Conservation (phyloP, 2,797 vertebrate genomes). For the Cynodonichthys magdalenae region DNA sequence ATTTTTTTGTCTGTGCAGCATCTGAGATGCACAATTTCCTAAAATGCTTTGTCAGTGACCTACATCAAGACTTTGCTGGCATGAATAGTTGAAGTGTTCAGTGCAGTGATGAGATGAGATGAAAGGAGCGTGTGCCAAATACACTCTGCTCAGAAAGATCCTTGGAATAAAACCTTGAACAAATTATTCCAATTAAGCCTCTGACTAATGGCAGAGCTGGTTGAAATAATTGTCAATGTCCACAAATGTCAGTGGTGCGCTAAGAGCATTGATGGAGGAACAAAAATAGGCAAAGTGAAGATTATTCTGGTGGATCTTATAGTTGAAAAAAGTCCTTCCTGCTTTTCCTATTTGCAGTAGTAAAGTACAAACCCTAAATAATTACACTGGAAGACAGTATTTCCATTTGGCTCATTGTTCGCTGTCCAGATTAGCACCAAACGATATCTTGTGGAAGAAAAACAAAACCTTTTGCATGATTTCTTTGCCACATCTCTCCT, state of each 20-base stretch:
- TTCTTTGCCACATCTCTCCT: constrained; percentile 27
- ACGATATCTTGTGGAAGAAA: constrained; percentile 42
- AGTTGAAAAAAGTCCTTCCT: constrained; percentile 44
- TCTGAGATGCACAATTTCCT: constrained; percentile 4
- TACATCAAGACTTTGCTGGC: constrained; percentile 9
- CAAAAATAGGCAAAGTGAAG: constrained; percentile 46
- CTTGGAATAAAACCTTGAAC: constrained; percentile 40
- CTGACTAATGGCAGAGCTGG: constrained; percentile 33
- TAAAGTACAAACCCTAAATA: constrained; percentile 51
- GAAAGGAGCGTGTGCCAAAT: constrained; percentile 19
- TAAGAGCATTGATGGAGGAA: constrained; percentile 24
- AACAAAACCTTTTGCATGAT: constrained; percentile 32
- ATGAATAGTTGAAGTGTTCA: constrained; percentile 28
- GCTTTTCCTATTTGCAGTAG: constrained; percentile 49
- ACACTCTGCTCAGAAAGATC: constrained; percentile 17
- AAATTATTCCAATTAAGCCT: constrained; percentile 58
- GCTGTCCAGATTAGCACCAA: constrained; percentile 54
- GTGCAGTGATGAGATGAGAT: constrained; percentile 28
- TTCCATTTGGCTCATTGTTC: constrained; percentile 48
- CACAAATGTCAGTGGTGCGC: constrained; percentile 36
- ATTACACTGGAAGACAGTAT: constrained; percentile 50
- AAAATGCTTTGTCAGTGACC: constrained; percentile 26
- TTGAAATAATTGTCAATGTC: constrained; percentile 39
- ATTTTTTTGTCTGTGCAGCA: neutral
- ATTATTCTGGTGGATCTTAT: constrained; percentile 25